These are phyloP conservation scores for Rhynchonycteris naso DNA, from an alignment of 2,797 vertebrate species.

Conservation along the genomic window DNA sequence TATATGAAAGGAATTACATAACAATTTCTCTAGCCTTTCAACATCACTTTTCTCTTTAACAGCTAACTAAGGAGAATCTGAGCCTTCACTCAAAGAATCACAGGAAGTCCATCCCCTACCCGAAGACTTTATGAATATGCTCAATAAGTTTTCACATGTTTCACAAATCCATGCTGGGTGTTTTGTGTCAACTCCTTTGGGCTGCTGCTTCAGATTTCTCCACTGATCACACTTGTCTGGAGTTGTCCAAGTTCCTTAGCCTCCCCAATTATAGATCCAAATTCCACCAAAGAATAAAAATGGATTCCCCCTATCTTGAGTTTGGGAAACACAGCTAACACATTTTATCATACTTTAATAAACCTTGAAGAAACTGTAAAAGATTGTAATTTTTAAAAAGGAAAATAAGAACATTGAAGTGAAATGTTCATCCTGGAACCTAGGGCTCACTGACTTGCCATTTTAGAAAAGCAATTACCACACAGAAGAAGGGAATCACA, in stretches of 20 bases:
- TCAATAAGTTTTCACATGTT: background rate
- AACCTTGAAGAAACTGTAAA: background rate
- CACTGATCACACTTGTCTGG: background rate
- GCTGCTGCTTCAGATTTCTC: conserved; percentile 6
- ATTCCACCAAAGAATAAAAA: background rate
- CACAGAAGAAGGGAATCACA: background rate
- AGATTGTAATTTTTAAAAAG: background rate
- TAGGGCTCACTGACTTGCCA: background rate
- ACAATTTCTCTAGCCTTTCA: background rate
- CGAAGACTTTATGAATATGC: background rate
- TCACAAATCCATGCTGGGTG: conserved; percentile 19
- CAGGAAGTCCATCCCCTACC: background rate
- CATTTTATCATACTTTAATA: background rate
- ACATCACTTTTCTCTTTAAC: conserved; percentile 28
- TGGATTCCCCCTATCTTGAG: background rate
- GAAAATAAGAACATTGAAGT: background rate
- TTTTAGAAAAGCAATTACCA: background rate
- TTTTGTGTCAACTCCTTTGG: background rate
- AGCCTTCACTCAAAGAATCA: background rate
- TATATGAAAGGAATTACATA: conserved; percentile 2
- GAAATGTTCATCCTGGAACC: background rate
- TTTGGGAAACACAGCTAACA: background rate
- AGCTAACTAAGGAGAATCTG: background rate
- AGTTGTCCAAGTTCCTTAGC: background rate
- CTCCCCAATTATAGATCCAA: background rate